Conservation (phyloP, 2,797 vertebrate species). For the Eulemur coronatus region DNA sequence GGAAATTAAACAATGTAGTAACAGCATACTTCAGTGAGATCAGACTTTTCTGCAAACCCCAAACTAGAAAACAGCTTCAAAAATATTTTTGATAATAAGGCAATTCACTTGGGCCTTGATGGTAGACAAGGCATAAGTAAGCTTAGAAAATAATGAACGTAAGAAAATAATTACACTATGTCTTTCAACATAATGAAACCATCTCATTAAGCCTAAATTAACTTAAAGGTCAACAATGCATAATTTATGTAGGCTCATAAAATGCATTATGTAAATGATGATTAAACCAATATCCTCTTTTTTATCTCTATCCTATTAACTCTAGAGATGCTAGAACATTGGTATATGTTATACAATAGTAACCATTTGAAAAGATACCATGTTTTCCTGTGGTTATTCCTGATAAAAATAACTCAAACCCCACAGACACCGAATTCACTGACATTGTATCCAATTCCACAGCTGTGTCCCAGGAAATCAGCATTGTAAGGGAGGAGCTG, state of each 20-base stretch:
- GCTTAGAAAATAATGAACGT: not conserved
- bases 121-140: not conserved
- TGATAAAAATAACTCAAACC: not conserved
- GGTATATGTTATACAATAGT: not conserved
- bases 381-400: not conserved
- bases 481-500: not conserved
- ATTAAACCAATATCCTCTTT: slow-evolving; percentile 4
- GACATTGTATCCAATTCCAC: not conserved
- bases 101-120: not conserved
- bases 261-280: slow-evolving; percentile 38
- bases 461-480: not conserved
- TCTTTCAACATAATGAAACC: slow-evolving; percentile 54
- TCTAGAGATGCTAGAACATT: not conserved
- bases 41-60: not conserved
- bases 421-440: not conserved
- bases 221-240: slow-evolving; percentile 59
- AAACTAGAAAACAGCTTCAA: slow-evolving; percentile 7
- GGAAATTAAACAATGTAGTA: slow-evolving; percentile 25
- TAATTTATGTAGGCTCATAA: slow-evolving; percentile 52
- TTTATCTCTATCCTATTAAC: not conserved
- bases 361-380: slow-evolving; percentile 2
- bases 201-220: slow-evolving; percentile 57
- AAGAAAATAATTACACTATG: slow-evolving; percentile 51
- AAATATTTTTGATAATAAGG: not conserved
- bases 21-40: not conserved